Evolutionary conservation across 2,113 vertebrate species (phyloP).

Genomic region (Atherinomorus stipes): DNA sequence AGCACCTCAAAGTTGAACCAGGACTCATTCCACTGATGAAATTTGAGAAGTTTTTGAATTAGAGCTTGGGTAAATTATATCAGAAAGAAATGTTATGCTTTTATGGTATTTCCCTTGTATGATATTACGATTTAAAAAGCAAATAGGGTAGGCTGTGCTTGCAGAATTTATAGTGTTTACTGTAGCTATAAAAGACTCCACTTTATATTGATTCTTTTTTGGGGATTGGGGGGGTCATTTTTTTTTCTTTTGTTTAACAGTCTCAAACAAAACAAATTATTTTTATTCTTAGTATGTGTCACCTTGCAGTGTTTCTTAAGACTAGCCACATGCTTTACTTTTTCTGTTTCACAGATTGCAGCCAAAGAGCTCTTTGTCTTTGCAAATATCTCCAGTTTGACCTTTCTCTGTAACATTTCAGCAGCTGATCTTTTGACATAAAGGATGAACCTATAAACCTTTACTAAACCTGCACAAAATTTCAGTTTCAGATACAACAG

Average conservation of each 20-base stretch:
- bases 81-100: conserved; percentile 12
- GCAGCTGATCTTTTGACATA: conserved; percentile 4
- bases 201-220: too few species aligned
- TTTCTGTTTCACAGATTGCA: not conserved
- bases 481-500: not conserved
- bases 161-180: not conserved
- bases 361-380: conserved; percentile 1
- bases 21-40: conserved; percentile 18
- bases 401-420: conserved; percentile 32
- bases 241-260: not conserved
- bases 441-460: conserved; percentile 9
- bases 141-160: conserved; percentile 1
- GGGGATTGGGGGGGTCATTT: too few species aligned
- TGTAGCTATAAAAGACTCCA: too few species aligned
- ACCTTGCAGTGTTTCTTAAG: not conserved
- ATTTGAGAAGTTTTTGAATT: conserved; percentile 19
- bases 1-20: conserved; percentile 22
- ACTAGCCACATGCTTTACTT: not conserved
- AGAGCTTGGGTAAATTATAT: not conserved
- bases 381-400: conserved; percentile 21
- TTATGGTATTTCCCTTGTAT: conserved; percentile 5
- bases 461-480: conserved; percentile 3
- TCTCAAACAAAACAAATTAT: not conserved
- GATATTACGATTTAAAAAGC: not conserved
- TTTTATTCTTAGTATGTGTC: not conserved